These are phyloP conservation scores for Litoditis marina DNA, from an alignment of 2,888 invertebrate species.

Conservation along the genomic window DNA sequence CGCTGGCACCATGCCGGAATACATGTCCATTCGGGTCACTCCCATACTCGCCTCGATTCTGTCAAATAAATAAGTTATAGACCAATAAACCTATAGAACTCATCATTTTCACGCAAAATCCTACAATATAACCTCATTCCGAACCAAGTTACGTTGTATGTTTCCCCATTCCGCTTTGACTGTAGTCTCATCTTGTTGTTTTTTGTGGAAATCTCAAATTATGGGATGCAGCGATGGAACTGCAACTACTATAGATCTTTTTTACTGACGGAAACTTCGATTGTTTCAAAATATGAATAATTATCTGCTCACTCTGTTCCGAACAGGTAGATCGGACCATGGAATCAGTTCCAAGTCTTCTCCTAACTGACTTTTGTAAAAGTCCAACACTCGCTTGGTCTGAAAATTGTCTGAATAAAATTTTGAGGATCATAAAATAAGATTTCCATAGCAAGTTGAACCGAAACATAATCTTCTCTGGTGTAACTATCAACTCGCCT, in stretches of 20 bases:
- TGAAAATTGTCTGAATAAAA: no score
- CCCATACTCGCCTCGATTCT: slow-evolving; percentile 18
- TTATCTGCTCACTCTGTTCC: slow-evolving; percentile 13
- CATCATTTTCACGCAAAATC: no score
- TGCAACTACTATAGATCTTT: no score
- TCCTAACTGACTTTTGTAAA: slow-evolving; percentile 32
- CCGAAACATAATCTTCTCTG: no score
- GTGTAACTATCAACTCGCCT: slow-evolving; percentile 14
- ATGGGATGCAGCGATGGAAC: no score
- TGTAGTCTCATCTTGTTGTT: no score
- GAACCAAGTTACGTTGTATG: neutral
- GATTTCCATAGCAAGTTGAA: no score
- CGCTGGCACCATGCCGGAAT: slow-evolving; percentile 29
- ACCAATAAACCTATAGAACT: no score
- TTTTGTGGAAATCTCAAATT: no score
- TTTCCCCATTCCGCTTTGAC: no score
- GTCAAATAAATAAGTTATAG: no score
- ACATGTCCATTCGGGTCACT: slow-evolving; percentile 28
- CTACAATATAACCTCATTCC: no score
- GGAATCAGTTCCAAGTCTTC: slow-evolving; percentile 28
- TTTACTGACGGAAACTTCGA: neutral
- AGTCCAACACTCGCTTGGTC: slow-evolving; percentile 24
- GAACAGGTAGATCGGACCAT: slow-evolving; percentile 38
- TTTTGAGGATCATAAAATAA: neutral
- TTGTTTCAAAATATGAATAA: neutral